phyloP scores from a whole-genome alignment of 1,140 invertebrate species.

The Pinna nobilis region DNA sequence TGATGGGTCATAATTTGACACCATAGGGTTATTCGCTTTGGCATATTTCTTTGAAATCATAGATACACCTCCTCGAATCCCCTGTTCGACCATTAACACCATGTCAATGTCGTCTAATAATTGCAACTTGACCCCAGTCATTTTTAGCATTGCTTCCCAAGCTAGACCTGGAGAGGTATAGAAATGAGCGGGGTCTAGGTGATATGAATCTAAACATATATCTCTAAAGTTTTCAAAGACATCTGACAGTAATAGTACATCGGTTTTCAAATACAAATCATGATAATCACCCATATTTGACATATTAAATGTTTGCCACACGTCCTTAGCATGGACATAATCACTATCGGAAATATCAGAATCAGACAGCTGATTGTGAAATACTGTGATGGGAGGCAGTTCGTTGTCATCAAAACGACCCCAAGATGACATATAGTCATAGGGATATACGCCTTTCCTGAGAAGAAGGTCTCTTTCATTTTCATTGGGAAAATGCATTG shows the following conservation, averaged over 20 bases:
- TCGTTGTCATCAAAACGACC: neutral
- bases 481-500: constrained; percentile 1
- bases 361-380: constrained; percentile 17
- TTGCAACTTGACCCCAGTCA: constrained; percentile 10
- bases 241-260: constrained; percentile 35
- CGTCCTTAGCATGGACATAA: constrained; percentile 3
- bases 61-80: constrained; percentile 21
- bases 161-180: constrained; percentile 51
- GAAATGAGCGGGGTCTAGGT: constrained; percentile 29
- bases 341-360: neutral
- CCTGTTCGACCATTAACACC: constrained; percentile 62
- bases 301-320: constrained; percentile 9
- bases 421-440: neutral
- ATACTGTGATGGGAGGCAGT: constrained; percentile 7
- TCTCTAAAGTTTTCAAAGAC: constrained; percentile 43
- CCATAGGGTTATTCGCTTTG: constrained; percentile 22
- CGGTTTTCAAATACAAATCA: constrained; percentile 35
- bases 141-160: constrained; percentile 40
- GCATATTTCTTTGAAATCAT: constrained; percentile 31
- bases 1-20: constrained; percentile 2
- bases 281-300: constrained; percentile 37
- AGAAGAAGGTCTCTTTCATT: constrained; percentile 10
- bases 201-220: constrained; percentile 23
- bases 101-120: constrained; percentile 65
- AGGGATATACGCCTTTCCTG: constrained; percentile 29